These are phyloP conservation scores for Cydia amplana DNA, from an alignment of 1,140 invertebrate species.

Conservation along the genomic window DNA sequence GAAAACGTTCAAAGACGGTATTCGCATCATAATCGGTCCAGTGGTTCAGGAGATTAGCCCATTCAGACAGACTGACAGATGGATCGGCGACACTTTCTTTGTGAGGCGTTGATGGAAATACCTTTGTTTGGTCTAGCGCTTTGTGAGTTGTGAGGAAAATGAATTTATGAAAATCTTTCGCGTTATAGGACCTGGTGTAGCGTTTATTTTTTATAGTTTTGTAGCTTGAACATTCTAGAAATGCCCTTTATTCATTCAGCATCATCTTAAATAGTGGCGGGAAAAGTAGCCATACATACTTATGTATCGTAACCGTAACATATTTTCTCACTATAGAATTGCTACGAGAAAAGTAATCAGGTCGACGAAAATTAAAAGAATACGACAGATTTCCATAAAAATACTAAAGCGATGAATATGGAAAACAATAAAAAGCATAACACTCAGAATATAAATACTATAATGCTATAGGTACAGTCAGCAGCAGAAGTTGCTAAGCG, in stretches of 20 bases:
- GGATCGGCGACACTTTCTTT: constrained; percentile 30
- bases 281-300: too few relatives aligned
- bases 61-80: constrained; percentile 28
- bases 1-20: constrained; percentile 17
- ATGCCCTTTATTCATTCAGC: too few relatives aligned
- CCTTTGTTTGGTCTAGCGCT: background rate
- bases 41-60: constrained; percentile 28
- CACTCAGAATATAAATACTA: too few relatives aligned
- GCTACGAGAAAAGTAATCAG: too few relatives aligned
- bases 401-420: too few relatives aligned
- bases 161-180: background rate
- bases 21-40: constrained; percentile 29
- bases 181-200: background rate
- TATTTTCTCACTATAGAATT: too few relatives aligned
- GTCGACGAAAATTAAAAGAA: too few relatives aligned
- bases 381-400: too few relatives aligned
- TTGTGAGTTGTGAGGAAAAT: constrained; percentile 6
- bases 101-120: constrained; percentile 21
- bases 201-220: background rate
- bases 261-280: too few relatives aligned
- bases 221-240: background rate
- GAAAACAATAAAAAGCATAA: background rate
- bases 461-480: too few relatives aligned
- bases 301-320: too few relatives aligned
- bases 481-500: too few relatives aligned